These are phyloP conservation scores for Linnaemya vulpina DNA, from an alignment of 2,888 invertebrate genomes.

Conservation along the genomic window DNA sequence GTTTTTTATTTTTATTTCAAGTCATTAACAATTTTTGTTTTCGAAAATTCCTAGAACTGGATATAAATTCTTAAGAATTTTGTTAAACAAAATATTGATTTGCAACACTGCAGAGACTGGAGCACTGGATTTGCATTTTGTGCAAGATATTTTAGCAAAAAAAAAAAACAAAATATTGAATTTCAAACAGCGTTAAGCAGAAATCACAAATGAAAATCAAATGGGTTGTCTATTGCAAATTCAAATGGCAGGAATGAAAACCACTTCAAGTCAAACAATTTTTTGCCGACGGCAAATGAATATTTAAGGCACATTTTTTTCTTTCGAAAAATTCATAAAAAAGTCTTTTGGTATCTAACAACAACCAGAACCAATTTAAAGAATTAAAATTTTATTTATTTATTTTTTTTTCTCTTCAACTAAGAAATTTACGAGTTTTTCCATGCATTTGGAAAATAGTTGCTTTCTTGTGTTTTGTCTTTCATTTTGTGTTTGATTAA, in stretches of 20 bases:
- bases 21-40: slow-evolving; percentile 44
- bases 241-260: not conserved
- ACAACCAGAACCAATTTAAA: not conserved
- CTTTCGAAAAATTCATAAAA: not conserved
- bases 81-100: slow-evolving; percentile 58
- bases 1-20: slow-evolving; percentile 7
- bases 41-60: slow-evolving; percentile 47
- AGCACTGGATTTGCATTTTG: slow-evolving; percentile 46
- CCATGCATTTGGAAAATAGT: not conserved
- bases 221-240: slow-evolving; percentile 22
- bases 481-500: slow-evolving; percentile 48
- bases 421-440: not conserved
- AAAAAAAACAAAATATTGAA: slow-evolving; percentile 39
- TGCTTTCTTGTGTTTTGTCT: slow-evolving; percentile 35
- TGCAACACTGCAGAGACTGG: slow-evolving; percentile 36
- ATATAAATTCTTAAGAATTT: slow-evolving; percentile 56
- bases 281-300: slow-evolving; percentile 42
- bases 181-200: slow-evolving; percentile 50
- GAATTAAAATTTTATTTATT: not conserved
- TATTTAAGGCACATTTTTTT: not conserved
- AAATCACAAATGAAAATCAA: slow-evolving; percentile 24
- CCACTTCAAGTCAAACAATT: slow-evolving; percentile 6
- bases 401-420: not conserved
- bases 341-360: not conserved
- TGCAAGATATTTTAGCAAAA: slow-evolving; percentile 45